A percentile compares a stretch with the other conserved stretches of the same genome.
phyloP scores from a whole-genome alignment of 2,797 vertebrate species.

The Brachyalestes nurse region DNA sequence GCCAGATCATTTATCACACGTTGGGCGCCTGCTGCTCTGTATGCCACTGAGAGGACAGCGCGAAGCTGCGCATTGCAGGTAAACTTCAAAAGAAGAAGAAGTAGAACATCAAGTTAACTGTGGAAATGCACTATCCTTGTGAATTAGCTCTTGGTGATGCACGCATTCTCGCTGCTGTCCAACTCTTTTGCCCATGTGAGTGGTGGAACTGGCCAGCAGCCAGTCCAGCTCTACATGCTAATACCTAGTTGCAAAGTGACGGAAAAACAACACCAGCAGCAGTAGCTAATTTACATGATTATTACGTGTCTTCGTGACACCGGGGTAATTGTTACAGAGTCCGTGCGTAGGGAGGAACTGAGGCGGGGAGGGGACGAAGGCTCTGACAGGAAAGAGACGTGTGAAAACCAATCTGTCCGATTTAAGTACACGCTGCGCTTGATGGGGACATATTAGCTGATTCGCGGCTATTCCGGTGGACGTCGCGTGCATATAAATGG shows the following conservation, averaged over 20 bases:
- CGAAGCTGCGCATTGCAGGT: conserved; percentile 72
- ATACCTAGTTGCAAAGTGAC: conserved; percentile 37
- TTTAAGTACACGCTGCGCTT: conserved; percentile 41
- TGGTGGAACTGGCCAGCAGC: conserved; percentile 12
- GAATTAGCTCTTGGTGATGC: conserved; percentile 67
- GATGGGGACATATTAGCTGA: conserved; percentile 30
- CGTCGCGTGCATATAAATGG: not conserved
- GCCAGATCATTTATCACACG: conserved; percentile 63
- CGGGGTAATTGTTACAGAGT: conserved; percentile 55
- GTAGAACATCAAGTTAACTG: conserved; percentile 69
- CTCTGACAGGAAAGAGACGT: conserved; percentile 33
- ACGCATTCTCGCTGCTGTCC: conserved; percentile 49
- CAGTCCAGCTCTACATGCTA: conserved; percentile 28
- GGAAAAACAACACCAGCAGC: conserved; percentile 30
- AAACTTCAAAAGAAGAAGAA: conserved; percentile 62
- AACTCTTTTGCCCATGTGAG: conserved; percentile 61
- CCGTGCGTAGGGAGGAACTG: conserved; percentile 1
- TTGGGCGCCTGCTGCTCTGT: conserved; percentile 42
- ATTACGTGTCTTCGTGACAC: conserved; percentile 55
- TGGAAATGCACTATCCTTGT: conserved; percentile 64
- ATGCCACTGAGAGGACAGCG: conserved; percentile 39
- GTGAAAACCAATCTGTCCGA: conserved; percentile 46
- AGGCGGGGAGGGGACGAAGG: conserved; percentile 26
- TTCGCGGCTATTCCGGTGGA: conserved; percentile 8
- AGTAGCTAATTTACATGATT: conserved; percentile 59